A percentile compares a stretch with the other conserved stretches of the same genome.
These are phyloP conservation scores for Gobio occitaniae DNA, from an alignment of 2,797 vertebrate genomes.

Conservation along the genomic window DNA sequence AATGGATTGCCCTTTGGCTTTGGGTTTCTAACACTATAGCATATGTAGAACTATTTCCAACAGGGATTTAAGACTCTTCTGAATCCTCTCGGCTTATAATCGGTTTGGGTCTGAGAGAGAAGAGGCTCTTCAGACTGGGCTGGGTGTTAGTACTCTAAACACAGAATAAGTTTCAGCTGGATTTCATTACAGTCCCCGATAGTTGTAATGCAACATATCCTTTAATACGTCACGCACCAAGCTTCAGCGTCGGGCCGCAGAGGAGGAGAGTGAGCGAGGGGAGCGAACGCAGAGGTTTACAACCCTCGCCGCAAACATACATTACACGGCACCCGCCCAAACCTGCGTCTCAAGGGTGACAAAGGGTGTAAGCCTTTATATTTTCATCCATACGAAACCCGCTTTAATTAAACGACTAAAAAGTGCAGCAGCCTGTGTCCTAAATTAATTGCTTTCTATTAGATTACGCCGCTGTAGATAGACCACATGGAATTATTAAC, in stretches of 20 bases:
- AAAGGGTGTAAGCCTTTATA: constrained; percentile 76
- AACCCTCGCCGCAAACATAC: constrained; percentile 24
- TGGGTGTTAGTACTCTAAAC: constrained; percentile 14
- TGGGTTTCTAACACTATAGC: neutral
- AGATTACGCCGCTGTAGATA: constrained; percentile 83
- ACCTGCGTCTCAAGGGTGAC: constrained; percentile 51
- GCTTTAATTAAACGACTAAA: constrained; percentile 85
- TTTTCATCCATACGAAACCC: constrained; percentile 73
- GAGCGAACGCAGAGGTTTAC: constrained; percentile 20
- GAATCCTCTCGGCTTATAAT: neutral
- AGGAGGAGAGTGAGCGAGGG: neutral
- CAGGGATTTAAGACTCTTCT: neutral
- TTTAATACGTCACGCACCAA: constrained; percentile 31
- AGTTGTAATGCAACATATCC: constrained; percentile 35
- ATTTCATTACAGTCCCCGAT: constrained; percentile 24
- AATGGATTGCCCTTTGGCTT: neutral
- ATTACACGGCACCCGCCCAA: constrained; percentile 38
- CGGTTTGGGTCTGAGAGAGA: neutral
- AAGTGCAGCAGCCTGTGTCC: constrained; percentile 86
- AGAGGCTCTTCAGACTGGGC: constrained; percentile 19
- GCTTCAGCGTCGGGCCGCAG: neutral
- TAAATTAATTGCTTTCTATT: constrained; percentile 88
- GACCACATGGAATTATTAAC: constrained; percentile 80
- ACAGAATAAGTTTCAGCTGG: constrained; percentile 8
- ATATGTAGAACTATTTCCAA: neutral